Base-by-base conservation (phyloP, 2,113 vertebrate species). In the Mastomys coucha region DNA sequence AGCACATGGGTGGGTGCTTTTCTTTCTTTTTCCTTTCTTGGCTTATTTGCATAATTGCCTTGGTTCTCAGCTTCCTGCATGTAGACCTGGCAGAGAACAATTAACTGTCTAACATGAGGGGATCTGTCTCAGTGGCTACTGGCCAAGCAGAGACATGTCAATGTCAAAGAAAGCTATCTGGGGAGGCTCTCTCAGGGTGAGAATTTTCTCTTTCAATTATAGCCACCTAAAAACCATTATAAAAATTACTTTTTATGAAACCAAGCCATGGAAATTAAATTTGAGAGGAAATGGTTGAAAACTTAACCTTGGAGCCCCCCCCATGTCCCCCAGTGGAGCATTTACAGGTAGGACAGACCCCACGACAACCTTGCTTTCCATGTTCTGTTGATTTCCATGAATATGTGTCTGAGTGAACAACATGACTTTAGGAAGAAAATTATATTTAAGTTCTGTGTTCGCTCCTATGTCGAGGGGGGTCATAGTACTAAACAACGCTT, bases 31-130 rank as follows among this genome's bases (percentile, higher is more conserved):
- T 7, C 1, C 51, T 20, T 17, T 31, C 16, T 91, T 96, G 88
- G 88, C 92, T 94, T 97, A 91, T 93, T 91, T 96, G 96, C 96
- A 95, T 97, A 97, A 98, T 97, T 94, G 92, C 97, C 93, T 97
- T 28, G 6, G 51, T 96, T 92, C 82, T 96, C 91, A 94, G 75
- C 88, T 87, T 19, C 75, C 36, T 65, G 45, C 86, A 24, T 49
- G 17, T n/a, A 67, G 92, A 96, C 82, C 73, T 96, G 88, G 51
- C 42, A 82, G 96, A 77, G 96, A 95, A 97, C 97, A 95, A 97
- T 96, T 96, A 95, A 93, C 88, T 93, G 91, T 76, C 90, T 94
- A 90, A 93, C 63, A 56, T 10, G 24, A 90, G 19, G 42, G 13
- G 67, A 88, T 39, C 82, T 42, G 73, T 97, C 73, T 81, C 56